These are phyloP conservation scores for Amia ocellicauda DNA, from an alignment of 2,113 vertebrate genomes.

Conservation along the genomic window DNA sequence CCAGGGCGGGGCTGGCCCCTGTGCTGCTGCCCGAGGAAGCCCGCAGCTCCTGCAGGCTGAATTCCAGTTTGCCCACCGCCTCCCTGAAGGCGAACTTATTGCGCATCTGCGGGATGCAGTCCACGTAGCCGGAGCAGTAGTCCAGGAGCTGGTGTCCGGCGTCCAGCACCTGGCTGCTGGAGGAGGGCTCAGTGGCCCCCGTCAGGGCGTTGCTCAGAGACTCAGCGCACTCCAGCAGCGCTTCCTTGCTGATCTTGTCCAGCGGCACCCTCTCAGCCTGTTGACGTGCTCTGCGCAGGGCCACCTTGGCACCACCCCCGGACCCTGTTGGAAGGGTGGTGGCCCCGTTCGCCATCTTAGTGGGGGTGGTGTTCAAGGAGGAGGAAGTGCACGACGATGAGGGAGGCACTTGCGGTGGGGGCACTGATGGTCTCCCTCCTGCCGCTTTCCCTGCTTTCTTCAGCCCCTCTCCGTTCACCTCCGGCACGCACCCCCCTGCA, in stretches of 20 bases:
- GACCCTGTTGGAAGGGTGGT: constrained; percentile 50
- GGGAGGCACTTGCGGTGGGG: constrained; percentile 92
- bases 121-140: constrained; percentile 97
- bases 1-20: constrained; percentile 79
- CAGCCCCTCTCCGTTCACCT: constrained; percentile 71
- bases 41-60: constrained; percentile 92
- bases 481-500: constrained; percentile 54
- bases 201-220: constrained; percentile 81
- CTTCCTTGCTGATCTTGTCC: constrained; percentile 88
- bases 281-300: constrained; percentile 83
- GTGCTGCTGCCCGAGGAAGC: constrained; percentile 81
- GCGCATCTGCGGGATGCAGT: constrained; percentile 94
- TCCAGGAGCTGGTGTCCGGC: constrained; percentile 93
- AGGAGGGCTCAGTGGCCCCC: constrained; percentile 70
- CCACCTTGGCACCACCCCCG: constrained; percentile 71
- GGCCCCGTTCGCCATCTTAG: constrained; percentile 83
- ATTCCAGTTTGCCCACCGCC: constrained; percentile 93
- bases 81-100: constrained; percentile 98
- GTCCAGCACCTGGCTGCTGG: constrained; percentile 91
- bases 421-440: constrained; percentile 75
- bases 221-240: constrained; percentile 86
- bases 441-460: constrained; percentile 64
- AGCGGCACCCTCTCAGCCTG: constrained; percentile 75
- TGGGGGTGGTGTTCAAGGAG: constrained; percentile 51
- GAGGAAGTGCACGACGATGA: constrained; percentile 39